phyloP scores from a whole-genome alignment of 2,888 invertebrate species.

The Uloborus plumipes region DNA sequence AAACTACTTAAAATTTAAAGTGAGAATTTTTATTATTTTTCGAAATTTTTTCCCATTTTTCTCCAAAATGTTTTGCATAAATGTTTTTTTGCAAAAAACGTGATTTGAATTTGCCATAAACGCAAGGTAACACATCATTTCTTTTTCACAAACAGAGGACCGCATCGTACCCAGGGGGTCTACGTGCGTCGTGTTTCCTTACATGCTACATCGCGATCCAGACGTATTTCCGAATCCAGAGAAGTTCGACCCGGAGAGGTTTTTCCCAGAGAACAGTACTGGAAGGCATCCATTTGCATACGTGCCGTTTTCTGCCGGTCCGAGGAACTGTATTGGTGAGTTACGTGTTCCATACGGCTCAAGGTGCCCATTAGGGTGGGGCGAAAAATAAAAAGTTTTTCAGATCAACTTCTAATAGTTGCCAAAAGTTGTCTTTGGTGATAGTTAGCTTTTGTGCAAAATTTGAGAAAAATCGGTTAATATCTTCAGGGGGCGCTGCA shows the following conservation, averaged over 20 bases:
- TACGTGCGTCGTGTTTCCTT: slow-evolving; percentile 65
- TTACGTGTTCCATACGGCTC: neutral
- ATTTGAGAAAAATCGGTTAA: no score
- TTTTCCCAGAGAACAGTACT: slow-evolving; percentile 61
- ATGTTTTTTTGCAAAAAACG: no score
- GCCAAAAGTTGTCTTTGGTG: no score
- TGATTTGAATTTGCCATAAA: no score
- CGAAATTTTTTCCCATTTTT: neutral
- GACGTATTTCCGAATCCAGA: slow-evolving; percentile 71
- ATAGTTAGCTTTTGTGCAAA: no score
- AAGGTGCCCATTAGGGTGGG: no score
- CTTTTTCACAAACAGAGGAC: slow-evolving; percentile 51
- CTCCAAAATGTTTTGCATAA: neutral
- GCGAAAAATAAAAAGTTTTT: no score
- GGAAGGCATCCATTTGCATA: slow-evolving; percentile 66
- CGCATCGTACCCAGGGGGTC: slow-evolving; percentile 68
- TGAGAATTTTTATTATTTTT: no score
- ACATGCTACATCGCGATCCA: slow-evolving; percentile 68
- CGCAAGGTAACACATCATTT: no score
- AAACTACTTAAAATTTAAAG: neutral
- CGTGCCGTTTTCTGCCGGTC: slow-evolving; percentile 67
- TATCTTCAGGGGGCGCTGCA: no score
- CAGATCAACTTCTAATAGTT: no score
- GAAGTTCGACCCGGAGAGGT: slow-evolving; percentile 71
- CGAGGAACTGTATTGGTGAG: slow-evolving; percentile 67